Conservation (phyloP, 1,140 invertebrate genomes). For the Eupristina koningsbergeri region DNA sequence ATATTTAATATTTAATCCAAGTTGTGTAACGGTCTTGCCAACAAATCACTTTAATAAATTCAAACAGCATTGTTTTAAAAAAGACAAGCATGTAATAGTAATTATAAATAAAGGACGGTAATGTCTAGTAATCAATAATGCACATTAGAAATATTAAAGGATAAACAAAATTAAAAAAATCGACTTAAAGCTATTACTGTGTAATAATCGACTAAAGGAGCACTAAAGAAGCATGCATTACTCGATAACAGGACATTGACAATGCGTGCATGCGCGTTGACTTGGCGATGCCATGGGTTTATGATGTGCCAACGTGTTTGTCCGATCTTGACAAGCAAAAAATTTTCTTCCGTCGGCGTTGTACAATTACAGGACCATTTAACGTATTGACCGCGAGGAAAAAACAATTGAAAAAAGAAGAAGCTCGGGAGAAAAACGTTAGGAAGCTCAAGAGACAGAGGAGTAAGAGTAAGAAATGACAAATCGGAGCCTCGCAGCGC, state of each 20-base stretch:
- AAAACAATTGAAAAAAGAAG: conserved; percentile 46
- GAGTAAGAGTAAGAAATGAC: conserved; percentile 57
- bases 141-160: no score
- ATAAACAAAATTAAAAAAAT: conserved; percentile 27
- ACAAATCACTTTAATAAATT: neutral
- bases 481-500: conserved; percentile 65
- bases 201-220: conserved; percentile 64
- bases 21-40: neutral
- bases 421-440: conserved; percentile 47
- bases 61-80: neutral
- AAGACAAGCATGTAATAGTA: neutral
- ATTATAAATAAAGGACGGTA: neutral
- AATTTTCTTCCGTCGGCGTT: neutral
- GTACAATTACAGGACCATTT: conserved; percentile 4
- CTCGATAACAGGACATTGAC: conserved; percentile 73
- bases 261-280: conserved; percentile 73
- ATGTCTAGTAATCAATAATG: no score
- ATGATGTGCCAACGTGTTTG: conserved; percentile 72
- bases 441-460: conserved; percentile 52
- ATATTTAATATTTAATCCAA: neutral
- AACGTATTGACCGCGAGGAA: neutral
- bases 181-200: conserved; percentile 38
- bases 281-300: conserved; percentile 53
- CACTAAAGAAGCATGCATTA: conserved; percentile 63
- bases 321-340: conserved; percentile 23